Base-by-base conservation (phyloP, 2,888 invertebrate species). In the Arge pagana region DNA sequence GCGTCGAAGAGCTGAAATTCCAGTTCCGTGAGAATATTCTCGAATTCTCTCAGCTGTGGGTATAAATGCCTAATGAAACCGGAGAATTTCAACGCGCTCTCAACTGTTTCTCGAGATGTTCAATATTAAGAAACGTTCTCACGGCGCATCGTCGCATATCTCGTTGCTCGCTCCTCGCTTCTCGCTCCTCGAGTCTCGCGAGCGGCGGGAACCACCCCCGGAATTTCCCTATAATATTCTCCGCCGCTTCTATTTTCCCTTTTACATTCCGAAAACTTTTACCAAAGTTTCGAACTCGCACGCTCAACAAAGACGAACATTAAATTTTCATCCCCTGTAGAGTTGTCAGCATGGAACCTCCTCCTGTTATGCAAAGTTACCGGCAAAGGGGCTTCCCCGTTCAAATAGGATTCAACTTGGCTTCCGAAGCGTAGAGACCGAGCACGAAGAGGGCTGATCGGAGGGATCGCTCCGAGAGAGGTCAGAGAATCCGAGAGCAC, bases 311-410 rank as follows among this genome's bases (percentile, higher is more conserved):
- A 33, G 31, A 18, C 33, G 21, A 45, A 33, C 45, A 35, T 45
- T 45, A 45, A 45, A 45, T 45, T 45, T 45, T 45, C 45, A 45
- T 45, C 23, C 45, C 19, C 13, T 6, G 8, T 23, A 45, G 33
- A 33, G 45, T 31, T 45, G 45, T 33, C 31, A 23, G 45, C 45
- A 33, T n/a, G n/a, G 30, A 45, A n/a, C 33, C 23, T 45, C 23
- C 35, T 30, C 33, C 21, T 24, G 33, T 45, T 33, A 33, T 35
- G 45, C 45, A 45, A 45, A 45, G 45, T 45, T 35, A 33, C 21
- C 23, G 23, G 33, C 18, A 33, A n/a, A n/a, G n/a, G n/a, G n/a
- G n/a, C n/a, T n/a, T n/a, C n/a, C n/a, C n/a, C n/a, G n/a, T n/a
- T n/a, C n/a, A n/a, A n/a, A n/a, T n/a, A n/a, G n/a, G n/a, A n/a